Evolutionary conservation across 2,797 vertebrate genomes (phyloP), one percentile per base, ranked within the genome.

Genomic region (Sternotherus odoratus): DNA sequence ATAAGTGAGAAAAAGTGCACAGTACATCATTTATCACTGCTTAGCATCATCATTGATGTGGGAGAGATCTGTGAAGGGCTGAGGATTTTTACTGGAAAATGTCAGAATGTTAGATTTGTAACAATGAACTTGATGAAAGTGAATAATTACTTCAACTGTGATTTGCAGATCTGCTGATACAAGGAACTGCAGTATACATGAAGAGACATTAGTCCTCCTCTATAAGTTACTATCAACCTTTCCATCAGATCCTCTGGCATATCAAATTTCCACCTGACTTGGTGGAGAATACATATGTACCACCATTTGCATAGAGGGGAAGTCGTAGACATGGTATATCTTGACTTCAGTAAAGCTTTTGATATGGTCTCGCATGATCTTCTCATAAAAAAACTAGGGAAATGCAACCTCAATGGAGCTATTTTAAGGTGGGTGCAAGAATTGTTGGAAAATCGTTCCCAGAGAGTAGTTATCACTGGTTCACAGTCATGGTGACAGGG

Each of bases 101-200:
- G 79, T 95, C 90, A 93, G 83, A 90, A 79, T 87, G 53, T 81
- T 57, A 86, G 81, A 94, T 92, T 91, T 91, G 77, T 95, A 89
- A 46, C 53, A 89, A 66, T 87, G 24, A 50, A 72, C 1, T 0
- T 82, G 57, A 90, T 78, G 85, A 84, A 90, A 93, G 51, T 60
- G 39, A 92, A 79, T 81, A 83, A 80, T 92, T 85, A 48, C 50
- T 84, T 50, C 57, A 36, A 5, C 49, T 83, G 53, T 87, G 43
- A 57, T 87, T 4, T 26, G 79, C 16, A 85, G 91, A 95, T 82
- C 54, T 78, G 69, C 36, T n/a, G 53, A 21, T 80, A 21, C 43
- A 43, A 80, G 30, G 51, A 74, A 83, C 4, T 15, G 26, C 26
- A 33, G 75, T 75, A 16, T 36, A 66, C 19, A 74, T 19, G 23